phyloP scores from a whole-genome alignment of 2,888 invertebrate species.

The Metalampra italica region DNA sequence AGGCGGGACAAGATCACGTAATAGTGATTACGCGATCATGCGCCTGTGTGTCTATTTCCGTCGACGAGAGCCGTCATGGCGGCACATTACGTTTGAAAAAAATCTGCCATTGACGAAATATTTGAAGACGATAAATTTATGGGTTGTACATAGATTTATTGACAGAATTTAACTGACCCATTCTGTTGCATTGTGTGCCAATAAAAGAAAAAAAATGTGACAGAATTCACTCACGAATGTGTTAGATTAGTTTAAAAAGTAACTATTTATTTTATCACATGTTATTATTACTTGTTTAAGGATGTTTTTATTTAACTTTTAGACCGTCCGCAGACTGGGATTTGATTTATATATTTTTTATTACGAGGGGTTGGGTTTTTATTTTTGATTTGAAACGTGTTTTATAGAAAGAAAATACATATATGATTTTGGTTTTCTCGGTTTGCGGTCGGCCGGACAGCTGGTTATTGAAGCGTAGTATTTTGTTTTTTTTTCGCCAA shows the following conservation, averaged over 20 bases:
- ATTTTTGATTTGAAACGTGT: conserved; percentile 17
- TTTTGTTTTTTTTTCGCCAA: conserved; percentile 37
- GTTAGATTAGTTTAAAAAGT: conserved; percentile 30
- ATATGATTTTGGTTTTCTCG: conserved; percentile 39
- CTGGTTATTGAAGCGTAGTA: conserved; percentile 21
- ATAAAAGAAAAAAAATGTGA: conserved; percentile 12
- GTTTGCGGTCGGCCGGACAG: conserved; percentile 26
- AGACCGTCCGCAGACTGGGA: conserved; percentile 15
- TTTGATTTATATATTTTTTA: conserved; percentile 11
- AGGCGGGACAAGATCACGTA: no score
- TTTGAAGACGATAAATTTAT: neutral
- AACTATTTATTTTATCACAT: conserved; percentile 46
- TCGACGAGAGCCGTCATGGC: neutral
- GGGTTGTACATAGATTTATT: neutral
- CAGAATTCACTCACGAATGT: conserved; percentile 9
- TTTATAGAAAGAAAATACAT: conserved; percentile 46
- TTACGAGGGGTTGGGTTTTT: conserved; percentile 14
- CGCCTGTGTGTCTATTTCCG: neutral
- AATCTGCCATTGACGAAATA: neutral
- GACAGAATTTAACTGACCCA: neutral
- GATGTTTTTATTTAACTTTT: conserved; percentile 25
- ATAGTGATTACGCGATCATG: no score
- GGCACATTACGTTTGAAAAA: neutral
- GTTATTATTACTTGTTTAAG: conserved; percentile 41
- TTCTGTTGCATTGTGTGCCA: conserved; percentile 22